Percentiles rank a stretch among this genome's conserved stretches.
Evolutionary conservation across 2,113 vertebrate species (phyloP).

Genomic region (Anolis carolinensis): DNA sequence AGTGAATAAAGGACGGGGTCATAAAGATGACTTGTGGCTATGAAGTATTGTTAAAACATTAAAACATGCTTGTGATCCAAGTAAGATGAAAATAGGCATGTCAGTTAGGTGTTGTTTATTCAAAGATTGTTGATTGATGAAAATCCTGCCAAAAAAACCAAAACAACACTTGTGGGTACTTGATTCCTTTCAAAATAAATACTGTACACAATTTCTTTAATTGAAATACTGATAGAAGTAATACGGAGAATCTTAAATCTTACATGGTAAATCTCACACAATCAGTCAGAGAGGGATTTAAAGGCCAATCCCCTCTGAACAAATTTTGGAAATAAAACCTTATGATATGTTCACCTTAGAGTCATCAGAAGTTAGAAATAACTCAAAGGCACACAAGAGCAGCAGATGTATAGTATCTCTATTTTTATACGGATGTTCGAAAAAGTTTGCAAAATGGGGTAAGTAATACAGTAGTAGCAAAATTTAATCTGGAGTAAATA

Average conservation of each 20-base stretch:
- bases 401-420: too few species aligned
- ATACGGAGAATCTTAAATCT: background rate
- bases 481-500: too few species aligned
- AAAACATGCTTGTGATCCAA: background rate
- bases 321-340: too few species aligned
- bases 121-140: background rate
- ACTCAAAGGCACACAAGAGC: too few species aligned
- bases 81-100: background rate
- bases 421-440: too few species aligned
- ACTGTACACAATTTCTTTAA: background rate
- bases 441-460: too few species aligned
- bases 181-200: background rate
- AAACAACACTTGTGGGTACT: background rate
- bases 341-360: too few species aligned
- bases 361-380: too few species aligned
- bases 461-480: too few species aligned
- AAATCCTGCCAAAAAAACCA: background rate
- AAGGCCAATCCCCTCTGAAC: too few species aligned
- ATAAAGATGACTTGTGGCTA: background rate
- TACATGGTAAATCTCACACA: too few species aligned
- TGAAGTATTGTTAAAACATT: background rate
- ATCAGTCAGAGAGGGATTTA: too few species aligned
- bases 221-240: background rate
- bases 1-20: background rate
- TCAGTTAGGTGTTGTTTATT: background rate